Base-by-base conservation (phyloP, 2,888 invertebrate genomes). In the Homarus gammarus region DNA sequence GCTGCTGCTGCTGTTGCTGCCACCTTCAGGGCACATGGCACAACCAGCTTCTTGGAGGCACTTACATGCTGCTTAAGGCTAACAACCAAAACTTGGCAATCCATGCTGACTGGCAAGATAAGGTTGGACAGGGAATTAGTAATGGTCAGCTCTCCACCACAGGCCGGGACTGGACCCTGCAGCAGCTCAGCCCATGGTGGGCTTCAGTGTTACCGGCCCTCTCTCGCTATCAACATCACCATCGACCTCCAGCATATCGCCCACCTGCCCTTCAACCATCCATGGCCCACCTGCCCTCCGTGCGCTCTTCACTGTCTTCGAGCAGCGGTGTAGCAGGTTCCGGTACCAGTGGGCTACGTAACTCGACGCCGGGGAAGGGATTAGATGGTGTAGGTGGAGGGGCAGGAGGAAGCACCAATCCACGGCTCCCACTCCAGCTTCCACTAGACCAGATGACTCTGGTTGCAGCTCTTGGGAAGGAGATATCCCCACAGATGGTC, bases 401-500 rank as follows among this genome's bases (percentile, higher is more conserved):
- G n/a, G 79, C 40, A 27, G 79, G 78, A 44, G 77, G 68, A 8
- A 85, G 64, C 44, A 40, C 33, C 77, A 86, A 78, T 44, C 85
- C 85, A 33, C 75, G 85, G 22, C 82, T 82, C 27, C 87, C 81
- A 18, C 44, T 79, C 2, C 75, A 68, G 33, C 78, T 89, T 49
- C 87, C 90, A 40, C 78, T 91, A 64, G 91, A 91, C 79, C 91
- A 91, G 70, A 70, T 91, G 75, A 87, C 91, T 8, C 72, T 91
- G 49, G 91, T 91, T 33, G 87, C 91, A 22, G 91, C 90, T 3
- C 88, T 91, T 22, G 91, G 91, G 40, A 91, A 91, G 82, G 91
- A 91, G 61, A 88, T 91, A 51, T 91, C 91, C 0, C 91, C 91
- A 0, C 91, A 91, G 86, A 91, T 91, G 91, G 90, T 91, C 36